A percentile compares a stretch with the other conserved stretches of the same genome.
Evolutionary conservation across 2,113 vertebrate species (phyloP).

Genomic region (Emberiza fucata): DNA sequence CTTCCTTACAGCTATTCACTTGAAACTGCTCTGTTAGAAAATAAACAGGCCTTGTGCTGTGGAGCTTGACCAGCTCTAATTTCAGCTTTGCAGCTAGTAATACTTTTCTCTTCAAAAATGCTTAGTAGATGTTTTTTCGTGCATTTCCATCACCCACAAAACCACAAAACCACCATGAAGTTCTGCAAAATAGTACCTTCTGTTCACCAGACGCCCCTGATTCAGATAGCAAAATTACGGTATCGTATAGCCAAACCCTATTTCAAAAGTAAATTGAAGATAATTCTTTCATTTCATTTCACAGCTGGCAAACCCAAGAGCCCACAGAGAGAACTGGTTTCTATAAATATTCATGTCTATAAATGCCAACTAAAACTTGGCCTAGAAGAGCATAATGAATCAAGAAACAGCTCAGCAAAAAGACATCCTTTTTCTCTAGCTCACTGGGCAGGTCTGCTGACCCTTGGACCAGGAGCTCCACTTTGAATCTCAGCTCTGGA

Average conservation of each 20-base stretch:
- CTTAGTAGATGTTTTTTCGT: background rate
- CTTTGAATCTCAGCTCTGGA: background rate
- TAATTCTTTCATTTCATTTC: background rate
- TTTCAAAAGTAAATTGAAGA: slow-evolving; percentile 24
- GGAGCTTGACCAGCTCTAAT: slow-evolving; percentile 2
- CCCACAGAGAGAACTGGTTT: background rate
- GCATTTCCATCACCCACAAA: background rate
- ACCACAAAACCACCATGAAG: slow-evolving; percentile 21
- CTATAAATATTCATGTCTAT: slow-evolving; percentile 24
- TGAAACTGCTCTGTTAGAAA: background rate
- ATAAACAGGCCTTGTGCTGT: slow-evolving; percentile 5
- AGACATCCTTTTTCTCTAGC: background rate
- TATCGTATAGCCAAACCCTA: background rate
- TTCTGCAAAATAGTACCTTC: slow-evolving; percentile 21
- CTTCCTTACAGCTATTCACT: background rate
- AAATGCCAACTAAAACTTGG: slow-evolving; percentile 26
- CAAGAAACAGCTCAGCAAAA: background rate
- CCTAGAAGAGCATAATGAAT: background rate
- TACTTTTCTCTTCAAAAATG: background rate
- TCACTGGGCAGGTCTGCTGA: background rate
- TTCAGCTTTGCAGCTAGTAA: background rate
- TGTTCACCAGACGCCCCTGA: background rate
- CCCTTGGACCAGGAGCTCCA: background rate
- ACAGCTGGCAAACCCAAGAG: slow-evolving; percentile 19
- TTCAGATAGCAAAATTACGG: background rate